Conservation (phyloP, 2,888 invertebrate genomes). For the Spilosoma lubricipeda region DNA sequence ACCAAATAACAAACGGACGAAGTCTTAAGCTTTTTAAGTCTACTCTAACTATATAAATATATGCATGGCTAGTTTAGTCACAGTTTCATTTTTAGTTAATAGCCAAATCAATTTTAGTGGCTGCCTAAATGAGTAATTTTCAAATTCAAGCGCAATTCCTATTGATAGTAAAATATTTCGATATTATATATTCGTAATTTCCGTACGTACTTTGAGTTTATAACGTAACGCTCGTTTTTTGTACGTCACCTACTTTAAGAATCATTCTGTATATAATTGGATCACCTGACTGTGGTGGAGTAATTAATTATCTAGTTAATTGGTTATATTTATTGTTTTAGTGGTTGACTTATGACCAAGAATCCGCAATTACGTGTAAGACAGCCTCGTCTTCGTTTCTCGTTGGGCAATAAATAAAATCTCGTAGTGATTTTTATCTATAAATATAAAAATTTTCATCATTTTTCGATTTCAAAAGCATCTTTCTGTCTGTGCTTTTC, state of each 20-base stretch:
- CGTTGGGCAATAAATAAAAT: not conserved
- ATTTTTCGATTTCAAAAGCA: not conserved
- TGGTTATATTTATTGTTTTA: slow-evolving; percentile 8
- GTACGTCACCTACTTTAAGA: slow-evolving; percentile 8
- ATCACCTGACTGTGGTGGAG: slow-evolving; percentile 23
- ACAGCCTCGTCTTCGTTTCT: not conserved
- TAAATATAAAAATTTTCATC: not conserved
- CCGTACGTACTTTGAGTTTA: not conserved
- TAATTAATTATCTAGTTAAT: slow-evolving; percentile 6
- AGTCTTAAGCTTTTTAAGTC: too few species aligned
- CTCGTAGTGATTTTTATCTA: not conserved
- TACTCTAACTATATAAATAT: too few species aligned
- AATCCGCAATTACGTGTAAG: not conserved
- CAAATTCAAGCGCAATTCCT: too few species aligned
- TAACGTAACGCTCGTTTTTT: not conserved
- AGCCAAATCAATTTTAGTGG: too few species aligned
- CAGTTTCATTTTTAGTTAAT: not conserved
- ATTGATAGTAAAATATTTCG: too few species aligned
- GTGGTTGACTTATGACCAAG: not conserved
- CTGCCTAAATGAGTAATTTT: too few species aligned
- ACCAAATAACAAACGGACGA: too few species aligned
- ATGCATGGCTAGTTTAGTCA: not conserved
- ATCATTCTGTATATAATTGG: slow-evolving; percentile 45
- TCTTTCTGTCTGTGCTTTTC: not conserved
- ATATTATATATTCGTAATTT: too few species aligned